phyloP scores from a whole-genome alignment of 2,113 vertebrate species.

The Phaethon lepturus region DNA sequence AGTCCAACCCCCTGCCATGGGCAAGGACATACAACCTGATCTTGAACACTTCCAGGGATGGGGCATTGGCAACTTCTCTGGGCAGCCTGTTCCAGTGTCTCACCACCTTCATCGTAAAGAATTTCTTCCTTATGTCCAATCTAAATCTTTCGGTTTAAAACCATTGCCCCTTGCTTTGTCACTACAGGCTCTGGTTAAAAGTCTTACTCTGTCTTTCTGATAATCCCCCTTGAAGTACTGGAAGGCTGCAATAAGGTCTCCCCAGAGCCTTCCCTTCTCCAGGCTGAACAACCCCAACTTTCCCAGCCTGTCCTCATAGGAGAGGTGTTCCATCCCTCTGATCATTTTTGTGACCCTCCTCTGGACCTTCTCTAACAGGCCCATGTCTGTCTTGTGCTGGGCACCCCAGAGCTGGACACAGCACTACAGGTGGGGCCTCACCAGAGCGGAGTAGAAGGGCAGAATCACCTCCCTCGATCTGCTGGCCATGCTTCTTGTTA shows the following conservation, averaged over 20 bases:
- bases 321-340: not conserved
- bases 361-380: not conserved
- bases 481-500: not conserved
- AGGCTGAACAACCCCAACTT: not conserved
- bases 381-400: not conserved
- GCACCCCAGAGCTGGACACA: not conserved
- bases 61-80: not conserved
- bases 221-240: not conserved
- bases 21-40: not conserved
- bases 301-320: accelerated
- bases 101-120: not conserved
- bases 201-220: not conserved
- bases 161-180: not conserved
- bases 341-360: not conserved
- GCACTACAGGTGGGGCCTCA: not conserved
- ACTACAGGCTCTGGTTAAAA: not conserved
- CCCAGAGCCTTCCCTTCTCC: not conserved
- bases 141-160: not conserved
- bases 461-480: not conserved
- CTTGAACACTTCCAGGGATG: not conserved
- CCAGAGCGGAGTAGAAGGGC: not conserved
- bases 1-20: not conserved
- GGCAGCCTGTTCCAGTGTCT: not conserved
- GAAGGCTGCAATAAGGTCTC: not conserved
- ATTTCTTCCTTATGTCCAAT: not conserved